Conservation (phyloP, 2,113 vertebrate genomes). For the Coreoperca whiteheadi region DNA sequence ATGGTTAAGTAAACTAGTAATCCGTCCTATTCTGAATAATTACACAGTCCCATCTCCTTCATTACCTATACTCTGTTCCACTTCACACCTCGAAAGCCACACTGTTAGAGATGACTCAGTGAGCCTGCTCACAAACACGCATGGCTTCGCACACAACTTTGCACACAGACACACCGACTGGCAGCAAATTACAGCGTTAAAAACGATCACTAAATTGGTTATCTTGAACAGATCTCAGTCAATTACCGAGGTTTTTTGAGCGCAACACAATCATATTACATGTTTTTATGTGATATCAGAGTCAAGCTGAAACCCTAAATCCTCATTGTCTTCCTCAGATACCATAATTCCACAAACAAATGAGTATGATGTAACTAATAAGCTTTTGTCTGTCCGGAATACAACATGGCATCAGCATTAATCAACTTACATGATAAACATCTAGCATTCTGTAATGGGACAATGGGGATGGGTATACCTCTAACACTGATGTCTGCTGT, state of each 20-base stretch:
- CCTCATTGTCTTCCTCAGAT: constrained; percentile 59
- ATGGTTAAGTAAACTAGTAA: constrained; percentile 76
- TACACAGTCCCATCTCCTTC: constrained; percentile 77
- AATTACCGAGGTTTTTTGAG: constrained; percentile 40
- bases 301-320: constrained; percentile 15
- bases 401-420: constrained; percentile 54
- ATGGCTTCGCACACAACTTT: neutral
- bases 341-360: constrained; percentile 58
- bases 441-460: constrained; percentile 49
- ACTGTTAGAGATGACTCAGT: constrained; percentile 51
- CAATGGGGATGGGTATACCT: neutral
- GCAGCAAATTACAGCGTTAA: constrained; percentile 50
- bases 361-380: constrained; percentile 39
- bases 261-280: constrained; percentile 21
- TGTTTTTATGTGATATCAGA: constrained; percentile 28
- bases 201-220: constrained; percentile 61
- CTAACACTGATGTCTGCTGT: constrained; percentile 11
- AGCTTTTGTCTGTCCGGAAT: constrained; percentile 41
- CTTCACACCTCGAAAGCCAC: constrained; percentile 76
- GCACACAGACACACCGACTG: constrained; percentile 1
- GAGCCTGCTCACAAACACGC: constrained; percentile 23
- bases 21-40: constrained; percentile 74
- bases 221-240: constrained; percentile 58
- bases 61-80: constrained; percentile 81
- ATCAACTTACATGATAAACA: constrained; percentile 50